Evolutionary conservation across 2,888 invertebrate species (phyloP).

Genomic region (Achlya flavicornis): DNA sequence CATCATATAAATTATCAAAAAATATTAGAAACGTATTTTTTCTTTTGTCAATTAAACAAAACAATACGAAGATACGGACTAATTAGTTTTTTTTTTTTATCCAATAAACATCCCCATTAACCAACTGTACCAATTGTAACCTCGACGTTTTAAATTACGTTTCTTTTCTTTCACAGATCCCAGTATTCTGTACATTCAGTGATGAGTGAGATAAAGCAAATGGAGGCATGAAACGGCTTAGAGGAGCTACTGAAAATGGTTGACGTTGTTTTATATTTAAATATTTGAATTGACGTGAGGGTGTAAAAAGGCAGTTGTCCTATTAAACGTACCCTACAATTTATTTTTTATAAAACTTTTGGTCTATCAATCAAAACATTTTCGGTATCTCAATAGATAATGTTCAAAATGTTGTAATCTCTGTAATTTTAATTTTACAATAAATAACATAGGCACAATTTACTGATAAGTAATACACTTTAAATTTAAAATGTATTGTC

Average conservation of each 20-base stretch:
- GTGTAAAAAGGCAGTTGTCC: background rate
- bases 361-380: slow-evolving; percentile 22
- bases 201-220: slow-evolving; percentile 8
- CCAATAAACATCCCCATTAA: too few relatives aligned
- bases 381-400: slow-evolving; percentile 18
- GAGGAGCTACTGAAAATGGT: slow-evolving; percentile 2
- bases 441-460: slow-evolving; percentile 36
- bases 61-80: too few relatives aligned
- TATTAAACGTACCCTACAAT: background rate
- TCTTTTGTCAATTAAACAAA: too few relatives aligned
- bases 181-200: slow-evolving; percentile 25
- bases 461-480: slow-evolving; percentile 35
- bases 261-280: slow-evolving; percentile 2
- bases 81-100: too few relatives aligned
- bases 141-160: too few relatives aligned
- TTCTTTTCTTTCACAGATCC: slow-evolving; percentile 33
- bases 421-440: slow-evolving; percentile 32
- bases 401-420: slow-evolving; percentile 34
- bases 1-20: too few relatives aligned
- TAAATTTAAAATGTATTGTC: slow-evolving; percentile 17
- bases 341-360: slow-evolving; percentile 27
- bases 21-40: too few relatives aligned
- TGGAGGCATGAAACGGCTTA: slow-evolving; percentile 8
- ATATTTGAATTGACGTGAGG: background rate
- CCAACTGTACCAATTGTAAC: too few relatives aligned